Evolutionary conservation across 1,140 invertebrate species (phyloP).

Genomic region (Lanistes nyassanus): DNA sequence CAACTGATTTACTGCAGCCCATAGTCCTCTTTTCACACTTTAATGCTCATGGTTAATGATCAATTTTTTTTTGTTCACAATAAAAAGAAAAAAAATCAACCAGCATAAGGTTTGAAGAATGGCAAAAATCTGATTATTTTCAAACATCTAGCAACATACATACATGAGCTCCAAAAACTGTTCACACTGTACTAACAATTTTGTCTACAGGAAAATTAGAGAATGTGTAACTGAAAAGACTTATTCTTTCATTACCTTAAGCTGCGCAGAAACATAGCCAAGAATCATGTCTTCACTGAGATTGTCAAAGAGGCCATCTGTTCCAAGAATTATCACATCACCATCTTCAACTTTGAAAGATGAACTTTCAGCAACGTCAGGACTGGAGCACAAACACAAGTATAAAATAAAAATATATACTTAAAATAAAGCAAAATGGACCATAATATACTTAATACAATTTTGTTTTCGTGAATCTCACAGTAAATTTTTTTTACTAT

Average conservation of each 20-base stretch:
- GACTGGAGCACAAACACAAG: conserved; percentile 70
- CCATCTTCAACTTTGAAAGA: conserved; percentile 93
- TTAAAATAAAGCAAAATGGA: too few species aligned
- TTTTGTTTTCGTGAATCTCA: too few species aligned
- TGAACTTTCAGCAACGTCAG: conserved; percentile 89
- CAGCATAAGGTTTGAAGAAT: too few species aligned
- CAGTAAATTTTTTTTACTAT: too few species aligned
- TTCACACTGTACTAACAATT: neutral
- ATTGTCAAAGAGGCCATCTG: conserved; percentile 98
- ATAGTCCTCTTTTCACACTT: too few species aligned
- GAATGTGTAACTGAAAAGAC: neutral
- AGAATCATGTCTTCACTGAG: conserved; percentile 89
- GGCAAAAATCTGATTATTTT: neutral
- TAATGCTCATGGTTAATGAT: too few species aligned
- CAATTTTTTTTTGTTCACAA: too few species aligned
- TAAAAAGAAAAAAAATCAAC: too few species aligned
- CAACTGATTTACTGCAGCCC: too few species aligned
- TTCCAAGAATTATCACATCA: conserved; percentile 94
- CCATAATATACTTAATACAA: too few species aligned
- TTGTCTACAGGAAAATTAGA: neutral
- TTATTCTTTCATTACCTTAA: conserved; percentile 9
- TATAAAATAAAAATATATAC: neutral
- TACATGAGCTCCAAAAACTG: neutral
- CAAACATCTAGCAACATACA: conserved; percentile 5
- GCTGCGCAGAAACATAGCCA: conserved; percentile 57